Evolutionary conservation across 92 coral and sea anemone species (phyloP).

Genomic region (Zoanthus sansibaricus): DNA sequence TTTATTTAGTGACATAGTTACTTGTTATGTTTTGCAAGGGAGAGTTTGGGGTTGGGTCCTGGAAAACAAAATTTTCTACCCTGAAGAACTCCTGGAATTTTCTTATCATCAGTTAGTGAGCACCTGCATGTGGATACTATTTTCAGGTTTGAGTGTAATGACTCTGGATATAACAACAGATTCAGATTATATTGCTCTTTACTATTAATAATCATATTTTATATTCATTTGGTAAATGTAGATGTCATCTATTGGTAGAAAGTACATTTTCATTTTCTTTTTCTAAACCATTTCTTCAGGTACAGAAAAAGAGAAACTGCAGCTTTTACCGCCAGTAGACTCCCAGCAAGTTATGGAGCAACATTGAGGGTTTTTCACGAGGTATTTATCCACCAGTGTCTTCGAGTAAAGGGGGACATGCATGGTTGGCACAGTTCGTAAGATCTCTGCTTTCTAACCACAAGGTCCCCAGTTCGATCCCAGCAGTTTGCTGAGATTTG

Average conservation of each 20-base stretch:
- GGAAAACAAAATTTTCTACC: too few relatives aligned
- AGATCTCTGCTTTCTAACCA: too few relatives aligned
- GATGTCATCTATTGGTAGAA: not conserved
- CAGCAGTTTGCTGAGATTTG: too few relatives aligned
- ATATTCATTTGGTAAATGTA: not conserved
- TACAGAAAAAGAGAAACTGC: slow-evolving; percentile 88
- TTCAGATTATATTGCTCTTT: not conserved
- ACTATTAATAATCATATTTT: not conserved
- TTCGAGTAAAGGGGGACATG: not conserved
- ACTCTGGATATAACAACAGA: not conserved
- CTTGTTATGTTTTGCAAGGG: too few relatives aligned
- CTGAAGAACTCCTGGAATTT: not conserved
- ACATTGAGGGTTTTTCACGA: slow-evolving; percentile 91
- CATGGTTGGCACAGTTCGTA: too few relatives aligned
- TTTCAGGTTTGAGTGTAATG: not conserved
- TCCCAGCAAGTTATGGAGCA: slow-evolving; percentile 92
- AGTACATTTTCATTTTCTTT: too few relatives aligned
- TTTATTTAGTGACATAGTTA: too few relatives aligned
- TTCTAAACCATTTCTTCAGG: slow-evolving; percentile 25
- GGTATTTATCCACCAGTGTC: slow-evolving; percentile 37
- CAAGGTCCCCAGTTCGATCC: too few relatives aligned
- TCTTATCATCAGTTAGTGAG: too few relatives aligned
- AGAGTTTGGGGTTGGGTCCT: too few relatives aligned
- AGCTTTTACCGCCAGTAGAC: slow-evolving; percentile 91
- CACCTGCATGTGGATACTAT: not conserved